Evolutionary conservation across 2,113 vertebrate species (phyloP), one percentile per base, ranked within the genome.

Genomic region (Orycteropus afer): DNA sequence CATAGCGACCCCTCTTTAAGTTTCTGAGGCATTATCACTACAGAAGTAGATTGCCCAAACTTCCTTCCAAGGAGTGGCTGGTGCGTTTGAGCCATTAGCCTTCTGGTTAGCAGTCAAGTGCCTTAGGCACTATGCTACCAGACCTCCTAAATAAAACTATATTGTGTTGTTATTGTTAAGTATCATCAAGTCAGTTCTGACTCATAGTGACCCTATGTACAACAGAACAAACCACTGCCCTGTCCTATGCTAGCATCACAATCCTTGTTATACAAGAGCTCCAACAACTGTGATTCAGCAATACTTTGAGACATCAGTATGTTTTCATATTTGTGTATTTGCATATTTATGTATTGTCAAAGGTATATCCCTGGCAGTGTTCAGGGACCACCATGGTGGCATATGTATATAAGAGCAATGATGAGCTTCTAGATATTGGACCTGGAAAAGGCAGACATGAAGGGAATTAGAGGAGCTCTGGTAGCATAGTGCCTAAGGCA

Each of bases 321-420:
- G 20, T 69, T 40, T n/a, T 85, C 40, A 49, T 22, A 13, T 27
- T 53, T 87, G 40, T 40, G 47, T 47, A 42, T 11, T 42, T 84
- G 7, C 29, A 29, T 51, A n/a, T 29, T 77, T 42, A 14, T 59
- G 10, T 12, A 59, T 71, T 87, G n/a, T 27, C 61, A 63, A 37
- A 73, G 47, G 65, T 3, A 40, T 2, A 8, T 17, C 40, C 49
- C 4, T 42, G 42, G 23, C 7, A 67, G 12, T 32, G 8, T 25
- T 37, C 22, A 37, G 23, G 6, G 55, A 20, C 8, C 18, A 8
- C 25, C 10, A 3, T 0, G 7, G 4, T 20, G 0, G 6, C 23
- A 10, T 15, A 32, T 8, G 3, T 7, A 29, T n/a, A 13, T 7
- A 51, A 29, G 37, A 84, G 13, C 32, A 40, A 73, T 29, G 69